Evolutionary conservation across 1,140 invertebrate species (phyloP), one percentile per base, ranked within the genome.

Genomic region (Drosophila ficusphila): DNA sequence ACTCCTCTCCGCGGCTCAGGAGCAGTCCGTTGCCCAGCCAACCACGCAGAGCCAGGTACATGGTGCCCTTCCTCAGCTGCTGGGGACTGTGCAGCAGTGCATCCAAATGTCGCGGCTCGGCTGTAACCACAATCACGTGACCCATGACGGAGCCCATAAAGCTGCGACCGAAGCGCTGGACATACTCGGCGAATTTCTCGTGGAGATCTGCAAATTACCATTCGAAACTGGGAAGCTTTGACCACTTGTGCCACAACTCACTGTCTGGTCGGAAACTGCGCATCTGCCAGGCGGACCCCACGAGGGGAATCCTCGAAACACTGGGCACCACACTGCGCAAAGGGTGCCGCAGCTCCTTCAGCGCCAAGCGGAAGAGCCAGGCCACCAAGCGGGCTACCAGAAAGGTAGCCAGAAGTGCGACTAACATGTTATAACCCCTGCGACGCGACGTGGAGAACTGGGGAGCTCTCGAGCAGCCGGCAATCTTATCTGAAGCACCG

Each of bases 1-100:
- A 91, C 4, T 39, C 38, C 14, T 61, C 51, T 7, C 82, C 90
- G 5, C 53, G 38, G 47, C 94, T 94, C 2, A 94, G 93, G 0
- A 96, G 79, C 7, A 96, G 89, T n/a, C 95, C 95, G 18, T 92
- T 93, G 23, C 93, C 93, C 16, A 96, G 91, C 95, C 95, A 96
- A 5, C 85, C 79, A 16, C 88, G 53, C n/a, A 92, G 78, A 3
- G 92, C 76, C n/a, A 79, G 71, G 52, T 92, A 92, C 2, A 91
- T 53, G 0, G 48, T 33, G 29, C 76, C 48, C 62, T 92, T 92
- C 2, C 70, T 52, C 9, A 90, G 69, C 52, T 90, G 65, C 14
- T 91, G 74, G 14, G 77, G 76, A 34, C 78, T 88, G 4, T 71
- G 39, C 1, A 91, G 57, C 47, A 91, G 12, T 2, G 54, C 68